Evolutionary conservation across 2,113 vertebrate genomes (phyloP).

Genomic region (Lycocorax pyrrhopterus): DNA sequence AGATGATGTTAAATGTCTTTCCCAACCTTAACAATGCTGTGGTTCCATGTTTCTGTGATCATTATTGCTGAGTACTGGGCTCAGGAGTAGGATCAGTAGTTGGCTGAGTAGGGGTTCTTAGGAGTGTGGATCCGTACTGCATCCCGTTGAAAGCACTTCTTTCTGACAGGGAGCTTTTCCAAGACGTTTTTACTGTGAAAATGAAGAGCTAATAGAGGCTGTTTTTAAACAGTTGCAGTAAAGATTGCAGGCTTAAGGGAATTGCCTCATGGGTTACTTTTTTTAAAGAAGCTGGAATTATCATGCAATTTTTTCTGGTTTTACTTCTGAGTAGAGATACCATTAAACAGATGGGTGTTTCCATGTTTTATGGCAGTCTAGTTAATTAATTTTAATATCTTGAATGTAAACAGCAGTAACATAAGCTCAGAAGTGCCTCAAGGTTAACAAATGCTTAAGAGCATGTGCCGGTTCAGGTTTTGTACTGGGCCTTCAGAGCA

Average conservation of each 20-base stretch:
- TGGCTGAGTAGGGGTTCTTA: background rate
- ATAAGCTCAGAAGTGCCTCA: background rate
- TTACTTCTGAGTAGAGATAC: background rate
- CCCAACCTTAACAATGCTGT: background rate
- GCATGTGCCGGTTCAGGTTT: background rate
- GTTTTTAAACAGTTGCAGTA: background rate
- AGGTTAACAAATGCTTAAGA: slow-evolving; percentile 29
- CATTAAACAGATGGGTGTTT: background rate
- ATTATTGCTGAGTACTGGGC: background rate
- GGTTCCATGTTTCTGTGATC: background rate
- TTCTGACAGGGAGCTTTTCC: background rate
- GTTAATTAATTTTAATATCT: slow-evolving; percentile 16
- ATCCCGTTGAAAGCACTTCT: background rate
- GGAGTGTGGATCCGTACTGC: background rate
- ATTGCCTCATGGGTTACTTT: background rate
- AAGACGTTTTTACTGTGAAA: background rate
- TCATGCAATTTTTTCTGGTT: background rate
- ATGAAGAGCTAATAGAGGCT: background rate
- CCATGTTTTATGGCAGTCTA: background rate
- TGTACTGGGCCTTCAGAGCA: background rate
- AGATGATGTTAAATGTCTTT: background rate
- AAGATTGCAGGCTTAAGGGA: background rate
- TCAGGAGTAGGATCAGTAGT: background rate
- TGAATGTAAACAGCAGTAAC: background rate
- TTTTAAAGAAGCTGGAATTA: background rate